Evolutionary conservation across 2,113 vertebrate species (phyloP), one percentile per base, ranked within the genome.

Genomic region (Okapia johnstoni): DNA sequence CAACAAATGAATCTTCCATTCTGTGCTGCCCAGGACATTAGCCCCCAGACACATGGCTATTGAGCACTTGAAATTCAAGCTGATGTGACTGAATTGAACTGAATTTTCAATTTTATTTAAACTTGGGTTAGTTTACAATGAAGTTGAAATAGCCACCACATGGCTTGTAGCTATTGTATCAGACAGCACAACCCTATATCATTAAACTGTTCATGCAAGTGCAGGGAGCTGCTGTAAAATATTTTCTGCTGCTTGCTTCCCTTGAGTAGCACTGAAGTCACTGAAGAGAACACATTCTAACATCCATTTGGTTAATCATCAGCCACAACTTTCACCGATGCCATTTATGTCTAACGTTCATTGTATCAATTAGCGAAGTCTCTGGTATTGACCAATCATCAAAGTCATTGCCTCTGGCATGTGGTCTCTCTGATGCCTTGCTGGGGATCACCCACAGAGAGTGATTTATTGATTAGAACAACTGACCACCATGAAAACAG

Each of bases 281-380:
- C 79, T 1, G 25, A 50, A 40, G 63, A 76, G 23, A 26, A 6
- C 0, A 4, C 33, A 2, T 46, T 40, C 52, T 43, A 8, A 73
- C 58, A 19, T 6, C 70, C 3, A 2, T 33, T 43, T 40, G 2
- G 76, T 52, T 28, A 10, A 10, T 15, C 70, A 11, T 11, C 50
- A 9, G 28, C 50, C 30, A 1, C 0, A 5, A 26, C n/a, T 14
- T 43, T 84, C 26, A 1, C 26, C 54, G 2, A 0, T 0, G 40
- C 57, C 57, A 14, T 76, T 50, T 5, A 13, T 0, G 7, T 28
- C 48, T 30, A 1, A 66, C 0, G 1, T 6, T 55, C 52, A 4
- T 36, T 1, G 0, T 0, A 12, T 25, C 87, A 9, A 3, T n/a
- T 21, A 48, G 60, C 13, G 28, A 58, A 88, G 63, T 57, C 79